Percentiles rank a stretch among this genome's conserved stretches.
Conservation (phyloP, 1,140 invertebrate genomes). For the Drosophila sechellia region DNA sequence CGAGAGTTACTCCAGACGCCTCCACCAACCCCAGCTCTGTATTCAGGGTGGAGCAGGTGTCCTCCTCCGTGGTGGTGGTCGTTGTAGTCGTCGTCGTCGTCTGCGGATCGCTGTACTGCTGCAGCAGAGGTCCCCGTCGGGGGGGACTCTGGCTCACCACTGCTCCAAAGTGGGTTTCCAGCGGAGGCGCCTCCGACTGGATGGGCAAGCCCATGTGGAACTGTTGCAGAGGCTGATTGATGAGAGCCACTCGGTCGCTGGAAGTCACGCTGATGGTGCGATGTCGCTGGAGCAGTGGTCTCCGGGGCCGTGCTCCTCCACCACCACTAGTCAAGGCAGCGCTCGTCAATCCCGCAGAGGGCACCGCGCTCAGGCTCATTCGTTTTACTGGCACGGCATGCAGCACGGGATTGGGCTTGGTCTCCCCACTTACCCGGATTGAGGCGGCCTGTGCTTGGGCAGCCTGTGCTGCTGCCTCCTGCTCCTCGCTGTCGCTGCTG, state of each 20-base stretch:
- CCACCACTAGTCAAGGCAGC: slow-evolving; percentile 10
- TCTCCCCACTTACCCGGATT: slow-evolving; percentile 7
- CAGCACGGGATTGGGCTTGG: slow-evolving; percentile 23
- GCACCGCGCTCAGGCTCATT: slow-evolving; percentile 57
- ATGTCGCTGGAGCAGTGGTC: slow-evolving; percentile 73
- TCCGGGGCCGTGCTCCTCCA: slow-evolving; percentile 48
- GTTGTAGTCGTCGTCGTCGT: slow-evolving; percentile 78
- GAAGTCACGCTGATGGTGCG: slow-evolving; percentile 68
- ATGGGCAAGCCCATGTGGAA: slow-evolving; percentile 32
- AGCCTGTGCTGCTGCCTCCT: slow-evolving; percentile 33
- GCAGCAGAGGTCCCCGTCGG: slow-evolving; percentile 68
- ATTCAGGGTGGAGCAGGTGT: slow-evolving; percentile 79
- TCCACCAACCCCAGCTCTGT: slow-evolving; percentile 70
- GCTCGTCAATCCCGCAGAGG: slow-evolving; percentile 6
- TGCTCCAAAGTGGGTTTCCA: slow-evolving; percentile 77
- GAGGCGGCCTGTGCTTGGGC: slow-evolving; percentile 12
- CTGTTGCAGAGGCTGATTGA: slow-evolving; percentile 47
- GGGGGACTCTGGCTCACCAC: slow-evolving; percentile 66
- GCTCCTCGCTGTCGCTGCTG: slow-evolving; percentile 90
- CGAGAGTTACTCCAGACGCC: slow-evolving; percentile 18
- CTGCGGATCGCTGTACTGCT: slow-evolving; percentile 82
- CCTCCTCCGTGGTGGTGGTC: slow-evolving; percentile 76
- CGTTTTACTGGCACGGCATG: slow-evolving; percentile 51
- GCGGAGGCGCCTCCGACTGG: slow-evolving; percentile 44
- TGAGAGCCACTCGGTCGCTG: slow-evolving; percentile 55